These are phyloP conservation scores for Aurelia coerulea DNA, from an alignment of 30 jellyfish, hydroid and myxozoan genomes.

Conservation along the genomic window DNA sequence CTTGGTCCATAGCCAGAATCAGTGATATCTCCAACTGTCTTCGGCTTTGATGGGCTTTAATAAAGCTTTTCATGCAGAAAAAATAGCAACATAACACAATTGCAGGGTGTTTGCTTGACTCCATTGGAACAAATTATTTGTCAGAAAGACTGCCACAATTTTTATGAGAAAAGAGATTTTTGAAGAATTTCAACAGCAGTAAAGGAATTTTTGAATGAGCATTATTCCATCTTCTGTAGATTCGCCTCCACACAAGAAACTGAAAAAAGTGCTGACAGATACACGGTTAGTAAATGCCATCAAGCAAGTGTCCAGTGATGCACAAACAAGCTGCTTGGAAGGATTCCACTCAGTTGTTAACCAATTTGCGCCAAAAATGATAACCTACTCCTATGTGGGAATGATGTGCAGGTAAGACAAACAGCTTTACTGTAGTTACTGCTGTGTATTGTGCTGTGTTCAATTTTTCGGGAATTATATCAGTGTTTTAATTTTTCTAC, in stretches of 20 bases:
- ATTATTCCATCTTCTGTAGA: background rate
- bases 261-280: slow-evolving; percentile 11
- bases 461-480: no score
- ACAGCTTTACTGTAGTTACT: background rate
- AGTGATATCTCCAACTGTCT: no score
- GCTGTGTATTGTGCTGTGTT: background rate
- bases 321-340: slow-evolving; percentile 58
- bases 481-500: no score
- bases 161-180: no score
- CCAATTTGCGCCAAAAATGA: no score
- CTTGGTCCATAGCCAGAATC: no score
- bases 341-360: slow-evolving; percentile 52
- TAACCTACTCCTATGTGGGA: slow-evolving; percentile 44
- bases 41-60: no score
- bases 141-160: no score
- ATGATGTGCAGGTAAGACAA: slow-evolving; percentile 33
- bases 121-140: no score
- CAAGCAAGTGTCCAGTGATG: slow-evolving; percentile 34
- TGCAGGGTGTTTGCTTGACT: no score
- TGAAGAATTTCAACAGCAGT: background rate
- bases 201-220: background rate
- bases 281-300: slow-evolving; percentile 17
- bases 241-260: slow-evolving; percentile 17
- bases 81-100: slow-evolving; percentile 27
- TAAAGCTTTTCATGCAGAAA: no score